Evolutionary conservation across 1,140 invertebrate species (phyloP).

Genomic region (Apis dorsata): DNA sequence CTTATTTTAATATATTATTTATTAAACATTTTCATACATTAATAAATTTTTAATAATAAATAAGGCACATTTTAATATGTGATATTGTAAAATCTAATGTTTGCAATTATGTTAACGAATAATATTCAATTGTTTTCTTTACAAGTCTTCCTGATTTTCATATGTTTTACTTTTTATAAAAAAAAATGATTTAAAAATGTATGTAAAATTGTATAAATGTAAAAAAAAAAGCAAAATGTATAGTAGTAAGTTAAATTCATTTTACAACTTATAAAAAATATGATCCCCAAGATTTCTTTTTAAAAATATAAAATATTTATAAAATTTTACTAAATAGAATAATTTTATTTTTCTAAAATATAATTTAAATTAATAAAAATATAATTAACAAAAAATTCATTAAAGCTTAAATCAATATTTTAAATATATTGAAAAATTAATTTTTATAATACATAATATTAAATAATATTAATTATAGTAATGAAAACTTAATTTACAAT

Average conservation of each 20-base stretch:
- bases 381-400: not conserved
- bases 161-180: slow-evolving; percentile 12
- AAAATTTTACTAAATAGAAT: not conserved
- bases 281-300: not conserved
- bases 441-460: slow-evolving; percentile 17
- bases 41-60: slow-evolving; percentile 12
- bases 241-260: slow-evolving; percentile 53
- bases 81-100: slow-evolving; percentile 31
- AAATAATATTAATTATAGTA: slow-evolving; percentile 5
- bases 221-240: slow-evolving; percentile 34
- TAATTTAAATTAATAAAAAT: not conserved
- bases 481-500: slow-evolving; percentile 1
- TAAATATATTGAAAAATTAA: slow-evolving; percentile 1
- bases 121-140: slow-evolving; percentile 35
- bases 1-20: slow-evolving; percentile 16
- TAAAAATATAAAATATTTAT: not conserved
- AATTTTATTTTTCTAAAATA: no score
- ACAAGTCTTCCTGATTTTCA: slow-evolving; percentile 36
- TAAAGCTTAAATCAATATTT: slow-evolving; percentile 9
- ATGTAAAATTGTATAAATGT: slow-evolving; percentile 63
- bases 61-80: slow-evolving; percentile 37
- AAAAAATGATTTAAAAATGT: slow-evolving; percentile 37
- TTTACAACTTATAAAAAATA: slow-evolving; percentile 23
- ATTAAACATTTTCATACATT: slow-evolving; percentile 21
- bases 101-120: slow-evolving; percentile 18